Base-by-base conservation (phyloP, 1,140 invertebrate species). In the Panagrolaimus sp. region DNA sequence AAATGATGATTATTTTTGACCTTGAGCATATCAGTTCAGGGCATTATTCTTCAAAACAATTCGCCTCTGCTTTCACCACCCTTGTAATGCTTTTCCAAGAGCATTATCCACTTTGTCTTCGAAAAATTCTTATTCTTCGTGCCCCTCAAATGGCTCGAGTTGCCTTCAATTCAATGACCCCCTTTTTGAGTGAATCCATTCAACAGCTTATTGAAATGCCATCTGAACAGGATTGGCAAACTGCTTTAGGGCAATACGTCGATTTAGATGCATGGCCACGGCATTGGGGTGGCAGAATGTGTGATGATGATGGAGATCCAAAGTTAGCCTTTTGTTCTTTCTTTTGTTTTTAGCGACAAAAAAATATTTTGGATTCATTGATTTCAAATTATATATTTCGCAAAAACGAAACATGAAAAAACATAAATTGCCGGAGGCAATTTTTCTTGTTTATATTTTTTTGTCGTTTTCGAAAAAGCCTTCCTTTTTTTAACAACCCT, bases 1-100 rank as follows among this genome's bases (percentile, higher is more conserved):
- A 82, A 62, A 80, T 82, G 82, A 82, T 83, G 78, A 70, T 82
- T 1, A 76, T 82, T 14, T 83, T 82, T 67, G 80, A 82, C 65
- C 70, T 82, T 64, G 82, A 82, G 70, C 78, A 82, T 67, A 83
- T 82, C 67, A 75, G 71, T 6, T 72, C 79, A 7, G 80, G 80
- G n/a, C 80, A 82, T 55, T 82, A 83, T 67, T 71, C 65, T 46
- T 83, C 76, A 66, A 82, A 82, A 66, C 79, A 78, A 48, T 82
- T 82, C 65, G 82, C 80, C 47, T 80, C 77, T 15, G 80, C 82
- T 9, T 82, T 82, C 71, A 83, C 80, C 38, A 83, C 80, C 1
- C 74, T 82, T 14, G 72, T 82, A 43, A 69, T 76, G 10, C 70
- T 82, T 10, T 82, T 82, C 69, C 63, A 80, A 64, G 80, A 82